phyloP scores from a whole-genome alignment of 2,113 vertebrate genomes.

The Grantiella picta region DNA sequence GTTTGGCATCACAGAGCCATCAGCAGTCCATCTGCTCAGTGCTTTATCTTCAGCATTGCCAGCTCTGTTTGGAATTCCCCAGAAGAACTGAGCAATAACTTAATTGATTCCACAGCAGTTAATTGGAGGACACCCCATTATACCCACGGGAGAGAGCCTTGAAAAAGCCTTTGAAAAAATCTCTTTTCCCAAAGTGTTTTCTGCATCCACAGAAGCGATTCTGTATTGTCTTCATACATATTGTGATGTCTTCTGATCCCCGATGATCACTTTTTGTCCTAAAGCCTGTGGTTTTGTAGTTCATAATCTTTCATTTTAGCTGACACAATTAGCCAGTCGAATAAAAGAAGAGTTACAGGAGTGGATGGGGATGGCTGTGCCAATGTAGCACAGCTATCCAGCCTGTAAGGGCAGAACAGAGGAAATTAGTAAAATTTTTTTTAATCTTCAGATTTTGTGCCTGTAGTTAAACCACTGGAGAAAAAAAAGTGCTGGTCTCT shows the following conservation, averaged over 20 bases:
- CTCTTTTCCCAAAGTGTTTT: conserved; percentile 26
- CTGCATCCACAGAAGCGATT: background rate
- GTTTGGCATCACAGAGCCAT: background rate
- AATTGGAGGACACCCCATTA: conserved; percentile 59
- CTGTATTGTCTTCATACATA: background rate
- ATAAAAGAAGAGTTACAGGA: background rate
- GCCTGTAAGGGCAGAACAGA: background rate
- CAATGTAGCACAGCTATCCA: background rate
- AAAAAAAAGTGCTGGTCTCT: conserved; percentile 52
- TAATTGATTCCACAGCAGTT: conserved; percentile 56
- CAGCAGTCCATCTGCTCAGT: conserved; percentile 42
- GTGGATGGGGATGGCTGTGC: background rate
- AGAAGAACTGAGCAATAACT: conserved; percentile 53
- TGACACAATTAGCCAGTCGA: background rate
- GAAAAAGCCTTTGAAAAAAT: conserved; percentile 39
- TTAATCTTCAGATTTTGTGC: background rate
- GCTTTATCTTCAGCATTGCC: conserved; percentile 28
- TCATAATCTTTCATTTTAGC: conserved; percentile 11
- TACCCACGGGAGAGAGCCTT: background rate
- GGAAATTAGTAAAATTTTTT: background rate
- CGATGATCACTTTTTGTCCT: conserved; percentile 8
- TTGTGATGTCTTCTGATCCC: background rate
- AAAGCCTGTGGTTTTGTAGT: background rate
- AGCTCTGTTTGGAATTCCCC: conserved; percentile 51
- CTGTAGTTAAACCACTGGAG: conserved; percentile 1